Evolutionary conservation across 1,140 invertebrate genomes (phyloP).

Genomic region (Asbolus verrucosus): DNA sequence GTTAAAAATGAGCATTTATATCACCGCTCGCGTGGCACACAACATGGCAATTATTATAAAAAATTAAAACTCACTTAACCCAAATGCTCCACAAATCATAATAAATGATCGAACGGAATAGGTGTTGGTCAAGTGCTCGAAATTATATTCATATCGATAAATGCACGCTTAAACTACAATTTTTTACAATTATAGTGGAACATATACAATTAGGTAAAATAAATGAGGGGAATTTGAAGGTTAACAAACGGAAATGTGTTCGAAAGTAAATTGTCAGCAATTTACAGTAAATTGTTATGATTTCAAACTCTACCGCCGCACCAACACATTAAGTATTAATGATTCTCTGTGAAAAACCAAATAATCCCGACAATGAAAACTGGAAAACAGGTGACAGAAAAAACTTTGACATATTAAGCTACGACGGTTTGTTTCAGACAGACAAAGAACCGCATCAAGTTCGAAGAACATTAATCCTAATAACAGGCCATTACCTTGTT

Average conservation of each 20-base stretch:
- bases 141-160: constrained; percentile 42
- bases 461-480: constrained; percentile 33
- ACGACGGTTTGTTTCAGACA: no score
- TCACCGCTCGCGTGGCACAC: constrained; percentile 41
- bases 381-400: no score
- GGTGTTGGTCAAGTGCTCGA: constrained; percentile 39
- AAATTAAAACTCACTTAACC: constrained; percentile 52
- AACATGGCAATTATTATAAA: constrained; percentile 48
- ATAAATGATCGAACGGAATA: constrained; percentile 43
- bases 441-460: constrained; percentile 15
- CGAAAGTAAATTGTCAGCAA: constrained; percentile 44
- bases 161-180: constrained; percentile 40
- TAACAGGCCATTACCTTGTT: constrained; percentile 35
- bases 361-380: neutral
- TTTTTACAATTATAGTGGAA: constrained; percentile 36
- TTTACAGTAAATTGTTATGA: constrained; percentile 42
- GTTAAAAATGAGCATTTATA: constrained; percentile 5
- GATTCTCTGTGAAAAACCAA: constrained; percentile 6
- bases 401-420: no score
- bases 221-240: constrained; percentile 42
- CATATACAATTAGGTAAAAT: constrained; percentile 37
- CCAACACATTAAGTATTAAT: constrained; percentile 28
- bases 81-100: constrained; percentile 50
- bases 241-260: constrained; percentile 43
- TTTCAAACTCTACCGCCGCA: constrained; percentile 12